Conservation (phyloP, 2,797 vertebrate genomes). For the Crocidura indochinensis region DNA sequence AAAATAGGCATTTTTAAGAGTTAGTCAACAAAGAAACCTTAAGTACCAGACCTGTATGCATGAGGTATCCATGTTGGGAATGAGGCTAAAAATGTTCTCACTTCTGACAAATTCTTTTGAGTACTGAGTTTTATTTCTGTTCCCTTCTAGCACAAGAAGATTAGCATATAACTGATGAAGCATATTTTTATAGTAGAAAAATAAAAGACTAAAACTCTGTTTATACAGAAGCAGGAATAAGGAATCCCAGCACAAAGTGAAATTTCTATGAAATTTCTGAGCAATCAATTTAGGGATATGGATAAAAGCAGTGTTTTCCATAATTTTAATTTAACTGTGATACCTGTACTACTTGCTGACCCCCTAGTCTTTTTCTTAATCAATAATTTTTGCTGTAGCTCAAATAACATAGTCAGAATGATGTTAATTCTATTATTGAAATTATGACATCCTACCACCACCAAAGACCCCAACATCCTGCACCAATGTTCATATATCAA, state of each 20-base stretch:
- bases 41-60: not conserved
- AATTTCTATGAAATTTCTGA: not conserved
- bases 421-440: no score
- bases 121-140: not conserved
- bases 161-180: not conserved
- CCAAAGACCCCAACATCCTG: no score
- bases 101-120: not conserved
- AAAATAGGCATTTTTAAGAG: constrained; percentile 10
- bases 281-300: constrained; percentile 10
- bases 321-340: no score
- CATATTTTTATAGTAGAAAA: not conserved
- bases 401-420: no score
- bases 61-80: not conserved
- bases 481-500: no score
- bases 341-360: no score
- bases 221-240: not conserved
- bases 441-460: no score
- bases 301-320: no score
- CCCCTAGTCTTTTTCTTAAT: no score
- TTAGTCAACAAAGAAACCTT: not conserved
- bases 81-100: not conserved
- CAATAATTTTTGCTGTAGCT: no score
- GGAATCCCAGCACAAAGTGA: not conserved
- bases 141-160: not conserved
- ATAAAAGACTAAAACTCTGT: not conserved